Percentiles rank a stretch among this genome's conserved stretches.
Conservation (phyloP, 2,888 invertebrate species). For the Adineta ricciae region DNA sequence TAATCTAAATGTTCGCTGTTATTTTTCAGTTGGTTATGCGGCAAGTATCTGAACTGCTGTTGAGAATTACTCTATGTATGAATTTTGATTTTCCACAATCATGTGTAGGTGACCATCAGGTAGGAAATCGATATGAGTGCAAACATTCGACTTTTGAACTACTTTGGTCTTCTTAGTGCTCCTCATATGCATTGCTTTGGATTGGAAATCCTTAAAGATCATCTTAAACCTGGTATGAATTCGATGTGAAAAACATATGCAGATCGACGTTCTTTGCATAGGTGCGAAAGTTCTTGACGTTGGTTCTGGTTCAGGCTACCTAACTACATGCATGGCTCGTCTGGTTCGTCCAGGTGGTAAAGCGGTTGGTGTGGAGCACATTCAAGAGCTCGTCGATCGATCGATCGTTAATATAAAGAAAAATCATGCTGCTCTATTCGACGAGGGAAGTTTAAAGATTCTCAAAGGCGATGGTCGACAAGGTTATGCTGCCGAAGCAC, state of each 20-base stretch:
- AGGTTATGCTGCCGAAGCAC: conserved; percentile 44
- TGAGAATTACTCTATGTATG: background rate
- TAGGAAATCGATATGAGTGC: background rate
- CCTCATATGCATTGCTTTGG: conserved; percentile 47
- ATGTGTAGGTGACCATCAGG: background rate
- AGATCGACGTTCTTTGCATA: background rate
- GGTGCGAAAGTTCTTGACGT: conserved; percentile 54
- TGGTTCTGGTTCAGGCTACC: conserved; percentile 51
- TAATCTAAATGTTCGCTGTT: background rate
- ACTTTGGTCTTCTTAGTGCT: background rate
- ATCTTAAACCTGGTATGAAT: conserved; percentile 40
- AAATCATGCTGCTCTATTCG: background rate
- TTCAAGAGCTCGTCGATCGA: conserved; percentile 52
- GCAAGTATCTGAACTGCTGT: background rate
- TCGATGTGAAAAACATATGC: background rate
- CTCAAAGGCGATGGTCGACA: conserved; percentile 47
- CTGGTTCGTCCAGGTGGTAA: conserved; percentile 45
- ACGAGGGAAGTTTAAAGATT: background rate
- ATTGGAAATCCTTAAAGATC: conserved; percentile 45
- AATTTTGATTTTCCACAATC: background rate
- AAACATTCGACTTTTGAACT: background rate
- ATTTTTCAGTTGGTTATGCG: background rate
- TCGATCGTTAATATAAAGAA: conserved; percentile 64
- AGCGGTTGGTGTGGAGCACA: conserved; percentile 51
- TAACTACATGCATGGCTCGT: conserved; percentile 50